Evolutionary conservation across 1,140 invertebrate genomes (phyloP).

Genomic region (Capitella teleta): DNA sequence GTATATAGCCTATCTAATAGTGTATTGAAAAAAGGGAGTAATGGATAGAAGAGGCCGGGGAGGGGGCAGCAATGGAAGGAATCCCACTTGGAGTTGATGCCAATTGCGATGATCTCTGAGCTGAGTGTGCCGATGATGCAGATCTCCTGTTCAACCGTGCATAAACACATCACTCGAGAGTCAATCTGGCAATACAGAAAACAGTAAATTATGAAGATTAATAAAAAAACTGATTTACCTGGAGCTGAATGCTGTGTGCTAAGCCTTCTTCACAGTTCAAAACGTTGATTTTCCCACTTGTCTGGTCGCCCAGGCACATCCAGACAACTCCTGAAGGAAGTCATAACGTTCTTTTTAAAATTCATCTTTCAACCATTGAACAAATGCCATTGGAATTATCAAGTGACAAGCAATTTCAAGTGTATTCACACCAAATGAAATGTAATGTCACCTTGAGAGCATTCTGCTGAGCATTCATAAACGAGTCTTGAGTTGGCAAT

Average conservation of each 20-base stretch:
- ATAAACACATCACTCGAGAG: too few relatives aligned
- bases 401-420: background rate
- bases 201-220: too few relatives aligned
- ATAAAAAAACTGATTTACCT: background rate
- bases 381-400: background rate
- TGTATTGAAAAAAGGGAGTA: too few relatives aligned
- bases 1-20: too few relatives aligned
- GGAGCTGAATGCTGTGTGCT: background rate
- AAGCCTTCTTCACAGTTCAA: background rate
- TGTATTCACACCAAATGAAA: background rate
- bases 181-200: too few relatives aligned
- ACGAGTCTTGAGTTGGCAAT: background rate
- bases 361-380: background rate
- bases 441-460: background rate
- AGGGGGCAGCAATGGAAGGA: too few relatives aligned
- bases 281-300: background rate
- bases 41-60: too few relatives aligned
- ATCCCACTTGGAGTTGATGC: too few relatives aligned
- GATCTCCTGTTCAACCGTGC: too few relatives aligned
- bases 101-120: too few relatives aligned
- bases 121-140: too few relatives aligned
- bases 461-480: conserved; percentile 2
- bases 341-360: background rate
- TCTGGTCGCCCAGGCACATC: background rate
- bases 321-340: background rate